Conservation (phyloP, 2,888 invertebrate species). For the Philonicus albiceps region DNA sequence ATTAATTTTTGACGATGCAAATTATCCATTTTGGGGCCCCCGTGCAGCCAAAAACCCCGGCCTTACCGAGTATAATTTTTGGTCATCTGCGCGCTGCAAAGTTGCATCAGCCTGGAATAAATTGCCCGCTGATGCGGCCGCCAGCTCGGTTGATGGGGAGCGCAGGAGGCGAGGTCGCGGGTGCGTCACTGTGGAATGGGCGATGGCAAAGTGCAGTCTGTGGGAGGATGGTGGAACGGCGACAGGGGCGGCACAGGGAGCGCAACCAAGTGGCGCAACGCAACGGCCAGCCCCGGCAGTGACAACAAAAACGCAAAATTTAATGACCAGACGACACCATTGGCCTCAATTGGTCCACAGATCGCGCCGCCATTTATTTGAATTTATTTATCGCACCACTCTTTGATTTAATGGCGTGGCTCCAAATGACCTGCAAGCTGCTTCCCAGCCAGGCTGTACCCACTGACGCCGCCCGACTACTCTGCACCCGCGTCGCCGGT, state of each 20-base stretch:
- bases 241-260: not conserved
- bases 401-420: conserved; percentile 41
- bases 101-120: not conserved
- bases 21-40: conserved; percentile 17
- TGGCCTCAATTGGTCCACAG: conserved; percentile 42
- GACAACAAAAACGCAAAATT: conserved; percentile 34
- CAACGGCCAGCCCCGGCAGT: not conserved
- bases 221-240: not conserved
- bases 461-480: not conserved
- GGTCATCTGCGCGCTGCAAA: not conserved
- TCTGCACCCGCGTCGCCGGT: not conserved
- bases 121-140: conserved; percentile 13
- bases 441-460: conserved; percentile 2
- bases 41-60: not conserved
- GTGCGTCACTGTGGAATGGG: conserved; percentile 6
- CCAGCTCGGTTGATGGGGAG: not conserved
- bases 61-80: not conserved
- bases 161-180: not conserved
- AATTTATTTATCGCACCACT: conserved; percentile 38
- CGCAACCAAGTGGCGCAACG: conserved; percentile 27
- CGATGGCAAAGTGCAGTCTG: not conserved
- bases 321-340: conserved; percentile 43
- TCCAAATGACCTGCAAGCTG: conserved; percentile 36
- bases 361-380: conserved; percentile 39
- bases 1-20: conserved; percentile 38